phyloP scores from a whole-genome alignment of 2,888 invertebrate genomes.

The Digitonthophagus gazella region DNA sequence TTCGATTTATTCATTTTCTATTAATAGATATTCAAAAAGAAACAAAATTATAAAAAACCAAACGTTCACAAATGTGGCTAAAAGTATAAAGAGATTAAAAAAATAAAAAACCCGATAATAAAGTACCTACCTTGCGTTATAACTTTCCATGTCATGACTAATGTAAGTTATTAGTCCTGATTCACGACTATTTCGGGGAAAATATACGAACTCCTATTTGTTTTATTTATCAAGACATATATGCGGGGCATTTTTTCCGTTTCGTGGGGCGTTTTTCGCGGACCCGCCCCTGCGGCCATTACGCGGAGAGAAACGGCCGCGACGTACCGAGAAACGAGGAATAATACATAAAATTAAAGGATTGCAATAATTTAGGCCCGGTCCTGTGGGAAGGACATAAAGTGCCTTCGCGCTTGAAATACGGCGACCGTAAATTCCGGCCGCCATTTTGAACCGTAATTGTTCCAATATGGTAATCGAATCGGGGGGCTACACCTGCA shows the following conservation, averaged over 20 bases:
- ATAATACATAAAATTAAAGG: slow-evolving; percentile 18
- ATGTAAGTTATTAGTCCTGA: neutral
- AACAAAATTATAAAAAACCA: no score
- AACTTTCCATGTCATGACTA: neutral
- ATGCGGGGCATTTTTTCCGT: slow-evolving; percentile 26
- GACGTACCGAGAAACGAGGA: slow-evolving; percentile 3
- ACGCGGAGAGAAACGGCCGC: slow-evolving; percentile 5
- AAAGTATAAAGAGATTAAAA: no score
- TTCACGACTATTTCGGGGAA: neutral
- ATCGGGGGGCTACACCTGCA: neutral
- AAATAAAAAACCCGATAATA: no score
- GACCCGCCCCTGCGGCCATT: neutral
- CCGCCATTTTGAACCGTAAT: neutral
- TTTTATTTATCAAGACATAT: slow-evolving; percentile 31
- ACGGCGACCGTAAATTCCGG: neutral
- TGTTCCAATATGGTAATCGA: neutral
- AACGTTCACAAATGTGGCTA: no score
- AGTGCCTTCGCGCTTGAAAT: neutral
- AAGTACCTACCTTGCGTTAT: neutral
- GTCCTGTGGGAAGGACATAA: neutral
- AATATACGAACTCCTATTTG: slow-evolving; percentile 23
- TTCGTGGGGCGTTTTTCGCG: no score
- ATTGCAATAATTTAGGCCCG: slow-evolving; percentile 12
- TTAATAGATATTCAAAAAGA: no score
- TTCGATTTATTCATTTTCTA: no score